phyloP scores from a whole-genome alignment of 2,888 invertebrate genomes.

The Rhodophaea formosa region DNA sequence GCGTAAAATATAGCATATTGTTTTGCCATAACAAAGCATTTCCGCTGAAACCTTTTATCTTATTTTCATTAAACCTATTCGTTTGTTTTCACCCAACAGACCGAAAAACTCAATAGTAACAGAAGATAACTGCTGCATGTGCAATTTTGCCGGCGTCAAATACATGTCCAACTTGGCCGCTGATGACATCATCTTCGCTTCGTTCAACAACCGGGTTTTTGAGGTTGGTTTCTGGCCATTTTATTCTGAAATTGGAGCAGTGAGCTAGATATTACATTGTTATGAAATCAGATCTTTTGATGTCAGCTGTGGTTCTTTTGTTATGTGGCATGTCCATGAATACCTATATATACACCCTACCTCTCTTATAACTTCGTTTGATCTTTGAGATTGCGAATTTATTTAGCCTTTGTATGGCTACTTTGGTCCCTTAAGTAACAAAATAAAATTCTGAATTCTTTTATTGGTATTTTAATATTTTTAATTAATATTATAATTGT shows the following conservation, averaged over 20 bases:
- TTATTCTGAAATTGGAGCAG: conserved; percentile 6
- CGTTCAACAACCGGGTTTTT: conserved; percentile 92
- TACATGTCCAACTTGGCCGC: conserved; percentile 87
- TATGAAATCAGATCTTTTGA: conserved; percentile 8
- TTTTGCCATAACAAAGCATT: neutral
- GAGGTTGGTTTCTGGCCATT: conserved; percentile 78
- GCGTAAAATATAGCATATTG: neutral
- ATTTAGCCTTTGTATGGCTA: no score
- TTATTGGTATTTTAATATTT: no score
- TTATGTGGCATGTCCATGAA: neutral
- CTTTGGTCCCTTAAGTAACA: no score
- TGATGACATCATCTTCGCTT: conserved; percentile 91
- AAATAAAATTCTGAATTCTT: no score
- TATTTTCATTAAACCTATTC: neutral
- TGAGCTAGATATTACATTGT: conserved; percentile 3
- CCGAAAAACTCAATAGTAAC: conserved; percentile 83
- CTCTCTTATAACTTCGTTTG: neutral
- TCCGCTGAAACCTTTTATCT: conserved; percentile 5
- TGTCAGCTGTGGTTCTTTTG: conserved; percentile 2
- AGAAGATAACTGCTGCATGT: conserved; percentile 95
- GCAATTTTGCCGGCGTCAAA: conserved; percentile 92
- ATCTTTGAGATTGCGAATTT: no score
- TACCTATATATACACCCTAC: neutral
- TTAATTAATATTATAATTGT: no score
- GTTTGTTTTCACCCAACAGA: conserved; percentile 42